Evolutionary conservation across 2,888 invertebrate genomes (phyloP).

Genomic region (Endotricha flammealis): DNA sequence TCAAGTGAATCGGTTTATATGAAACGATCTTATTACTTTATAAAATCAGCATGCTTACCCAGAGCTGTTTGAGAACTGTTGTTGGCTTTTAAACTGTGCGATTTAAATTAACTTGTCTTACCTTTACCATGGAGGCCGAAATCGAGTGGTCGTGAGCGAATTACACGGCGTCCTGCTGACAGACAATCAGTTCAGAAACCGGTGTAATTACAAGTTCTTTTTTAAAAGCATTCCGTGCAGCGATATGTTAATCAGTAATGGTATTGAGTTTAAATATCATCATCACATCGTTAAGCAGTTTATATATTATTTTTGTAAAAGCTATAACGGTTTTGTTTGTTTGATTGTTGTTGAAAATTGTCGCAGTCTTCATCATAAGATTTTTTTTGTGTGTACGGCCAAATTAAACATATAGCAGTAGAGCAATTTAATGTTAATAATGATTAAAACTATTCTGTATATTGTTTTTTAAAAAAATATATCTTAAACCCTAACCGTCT

Average conservation of each 20-base stretch:
- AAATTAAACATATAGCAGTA: no score
- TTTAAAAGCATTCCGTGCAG: conserved; percentile 14
- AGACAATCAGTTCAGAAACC: conserved; percentile 20
- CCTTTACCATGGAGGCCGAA: background rate
- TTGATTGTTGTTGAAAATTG: no score
- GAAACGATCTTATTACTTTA: no score
- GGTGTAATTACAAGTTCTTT: conserved; percentile 28
- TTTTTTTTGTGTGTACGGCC: no score
- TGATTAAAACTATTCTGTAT: no score
- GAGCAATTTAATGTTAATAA: no score
- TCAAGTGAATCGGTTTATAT: no score
- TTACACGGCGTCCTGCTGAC: conserved; percentile 39
- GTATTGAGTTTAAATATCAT: conserved; percentile 7
- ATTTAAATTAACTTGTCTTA: conserved; percentile 10
- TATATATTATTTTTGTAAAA: conserved; percentile 1
- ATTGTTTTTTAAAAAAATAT: no score
- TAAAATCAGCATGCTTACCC: conserved; percentile 2
- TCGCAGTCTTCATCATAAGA: no score
- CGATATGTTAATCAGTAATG: conserved; percentile 25
- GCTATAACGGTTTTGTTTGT: background rate
- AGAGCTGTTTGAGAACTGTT: background rate
- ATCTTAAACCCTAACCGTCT: no score
- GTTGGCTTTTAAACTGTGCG: conserved; percentile 4
- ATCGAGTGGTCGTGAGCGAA: conserved; percentile 21
- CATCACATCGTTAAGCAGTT: conserved; percentile 3